phyloP scores from a whole-genome alignment of 1,140 invertebrate genomes.

The Planococcus citri region DNA sequence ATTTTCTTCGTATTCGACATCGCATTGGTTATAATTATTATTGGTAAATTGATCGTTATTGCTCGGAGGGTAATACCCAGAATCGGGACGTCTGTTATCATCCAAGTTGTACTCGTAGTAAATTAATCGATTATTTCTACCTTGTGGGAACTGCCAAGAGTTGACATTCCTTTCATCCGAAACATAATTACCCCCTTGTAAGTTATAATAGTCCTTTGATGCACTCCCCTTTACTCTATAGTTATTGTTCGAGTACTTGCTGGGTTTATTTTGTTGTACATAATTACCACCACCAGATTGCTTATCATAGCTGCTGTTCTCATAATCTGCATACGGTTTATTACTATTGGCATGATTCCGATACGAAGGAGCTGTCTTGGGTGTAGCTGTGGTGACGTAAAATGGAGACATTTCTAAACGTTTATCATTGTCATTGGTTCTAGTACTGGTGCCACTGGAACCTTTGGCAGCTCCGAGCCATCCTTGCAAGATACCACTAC shows the following conservation, averaged over 20 bases:
- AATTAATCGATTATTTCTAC: background rate
- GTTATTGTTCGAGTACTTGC: background rate
- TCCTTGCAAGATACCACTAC: background rate
- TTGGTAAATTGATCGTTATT: background rate
- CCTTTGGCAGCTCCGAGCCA: slow-evolving; percentile 7
- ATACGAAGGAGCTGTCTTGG: background rate
- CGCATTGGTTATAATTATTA: background rate
- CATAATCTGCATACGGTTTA: background rate
- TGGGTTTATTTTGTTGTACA: background rate
- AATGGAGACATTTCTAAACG: background rate
- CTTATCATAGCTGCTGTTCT: background rate
- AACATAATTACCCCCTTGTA: background rate
- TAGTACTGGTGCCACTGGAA: background rate
- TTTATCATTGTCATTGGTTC: background rate
- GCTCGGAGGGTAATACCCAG: background rate
- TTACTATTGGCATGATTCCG: background rate
- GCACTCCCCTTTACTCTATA: background rate
- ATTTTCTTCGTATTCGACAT: background rate
- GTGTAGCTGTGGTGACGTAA: background rate
- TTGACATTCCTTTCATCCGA: background rate
- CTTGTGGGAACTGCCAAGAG: background rate
- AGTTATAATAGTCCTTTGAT: background rate
- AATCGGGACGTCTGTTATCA: background rate
- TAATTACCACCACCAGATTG: too few relatives aligned
- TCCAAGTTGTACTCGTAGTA: slow-evolving; percentile 11